phyloP scores from a whole-genome alignment of 2,113 vertebrate species.

The Axis porcinus region DNA sequence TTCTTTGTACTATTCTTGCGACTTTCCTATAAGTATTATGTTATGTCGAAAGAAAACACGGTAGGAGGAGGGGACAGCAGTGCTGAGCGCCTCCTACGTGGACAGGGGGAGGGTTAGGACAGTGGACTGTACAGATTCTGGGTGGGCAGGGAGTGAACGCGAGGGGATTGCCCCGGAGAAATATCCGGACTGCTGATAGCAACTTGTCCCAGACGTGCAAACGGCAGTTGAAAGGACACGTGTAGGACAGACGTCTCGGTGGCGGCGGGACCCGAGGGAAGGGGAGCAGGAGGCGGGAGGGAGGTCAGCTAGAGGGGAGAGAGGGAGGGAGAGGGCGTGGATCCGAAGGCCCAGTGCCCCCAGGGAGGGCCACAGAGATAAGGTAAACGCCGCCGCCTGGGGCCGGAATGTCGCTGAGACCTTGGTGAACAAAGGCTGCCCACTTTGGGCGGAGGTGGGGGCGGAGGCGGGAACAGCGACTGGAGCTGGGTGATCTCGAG shows the following conservation, averaged over 20 bases:
- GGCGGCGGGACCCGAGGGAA: not conserved
- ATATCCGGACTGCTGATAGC: not conserved
- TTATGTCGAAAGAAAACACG: not conserved
- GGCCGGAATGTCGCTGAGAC: not conserved
- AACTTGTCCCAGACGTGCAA: not conserved
- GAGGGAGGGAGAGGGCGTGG: not conserved
- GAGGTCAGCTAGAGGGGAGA: not conserved
- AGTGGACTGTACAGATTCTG: not conserved
- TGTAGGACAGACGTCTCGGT: not conserved
- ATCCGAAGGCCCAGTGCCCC: not conserved
- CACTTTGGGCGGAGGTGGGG: not conserved
- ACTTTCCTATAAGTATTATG: not conserved
- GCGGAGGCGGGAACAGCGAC: not conserved
- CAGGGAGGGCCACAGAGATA: not conserved
- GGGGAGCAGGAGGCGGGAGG: not conserved
- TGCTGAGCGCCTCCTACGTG: not conserved
- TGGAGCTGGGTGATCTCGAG: not conserved
- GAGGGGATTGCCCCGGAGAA: not conserved
- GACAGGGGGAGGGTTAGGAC: not conserved
- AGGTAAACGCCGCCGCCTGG: fast-evolving
- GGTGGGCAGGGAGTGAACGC: not conserved
- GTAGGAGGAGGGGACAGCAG: not conserved
- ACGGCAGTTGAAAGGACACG: not conserved
- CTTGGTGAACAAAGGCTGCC: not conserved
- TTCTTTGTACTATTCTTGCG: not conserved